Conservation (phyloP, 1,140 invertebrate genomes). For the Hyposmocoma kahamanoa region DNA sequence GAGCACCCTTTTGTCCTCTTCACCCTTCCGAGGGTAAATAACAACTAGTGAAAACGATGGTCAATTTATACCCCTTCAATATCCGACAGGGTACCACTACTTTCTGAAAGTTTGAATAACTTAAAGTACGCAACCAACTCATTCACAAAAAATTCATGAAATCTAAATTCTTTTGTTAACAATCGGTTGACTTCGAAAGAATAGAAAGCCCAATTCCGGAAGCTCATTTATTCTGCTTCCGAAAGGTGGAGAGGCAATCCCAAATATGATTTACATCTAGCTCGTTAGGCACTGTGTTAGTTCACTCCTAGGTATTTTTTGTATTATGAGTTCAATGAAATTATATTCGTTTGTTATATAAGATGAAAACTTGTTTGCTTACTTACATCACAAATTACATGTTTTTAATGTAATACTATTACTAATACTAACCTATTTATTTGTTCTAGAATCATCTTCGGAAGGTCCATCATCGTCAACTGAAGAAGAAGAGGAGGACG, state of each 20-base stretch:
- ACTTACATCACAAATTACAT: background rate
- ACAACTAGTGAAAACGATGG: background rate
- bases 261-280: slow-evolving; percentile 25
- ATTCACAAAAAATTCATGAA: background rate
- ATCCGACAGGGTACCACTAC: background rate
- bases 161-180: slow-evolving; percentile 18
- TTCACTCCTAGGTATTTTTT: background rate
- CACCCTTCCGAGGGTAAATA: background rate
- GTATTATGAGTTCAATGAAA: background rate
- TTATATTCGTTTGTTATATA: background rate
- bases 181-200: slow-evolving; percentile 25
- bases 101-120: background rate
- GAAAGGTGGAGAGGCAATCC: slow-evolving; percentile 42
- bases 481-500: slow-evolving; percentile 57
- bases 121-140: background rate
- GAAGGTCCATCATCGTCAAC: slow-evolving; percentile 58
- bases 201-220: slow-evolving; percentile 27
- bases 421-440: slow-evolving; percentile 16
- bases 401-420: slow-evolving; percentile 5
- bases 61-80: slow-evolving; percentile 1
- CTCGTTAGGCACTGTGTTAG: slow-evolving; percentile 21
- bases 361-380: background rate
- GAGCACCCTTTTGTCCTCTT: background rate
- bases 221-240: slow-evolving; percentile 49
- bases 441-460: slow-evolving; percentile 63